These are phyloP conservation scores for Acleris holmiana DNA, from an alignment of 2,888 invertebrate genomes.

Conservation along the genomic window DNA sequence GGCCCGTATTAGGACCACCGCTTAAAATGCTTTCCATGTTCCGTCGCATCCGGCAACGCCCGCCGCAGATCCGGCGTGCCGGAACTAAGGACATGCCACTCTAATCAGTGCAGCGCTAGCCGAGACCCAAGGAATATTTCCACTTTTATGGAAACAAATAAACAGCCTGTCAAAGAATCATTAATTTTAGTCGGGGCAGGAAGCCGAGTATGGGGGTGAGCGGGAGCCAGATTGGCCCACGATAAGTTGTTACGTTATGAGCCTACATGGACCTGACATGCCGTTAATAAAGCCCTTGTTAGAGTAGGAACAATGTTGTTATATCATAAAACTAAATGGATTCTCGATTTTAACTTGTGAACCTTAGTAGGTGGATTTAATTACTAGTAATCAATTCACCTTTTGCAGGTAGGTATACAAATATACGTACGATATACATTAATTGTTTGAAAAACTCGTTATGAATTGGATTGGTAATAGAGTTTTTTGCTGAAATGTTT, in stretches of 20 bases:
- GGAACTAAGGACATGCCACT: slow-evolving; percentile 71
- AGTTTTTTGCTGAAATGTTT: too few relatives aligned
- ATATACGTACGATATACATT: too few relatives aligned
- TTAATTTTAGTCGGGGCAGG: slow-evolving; percentile 73
- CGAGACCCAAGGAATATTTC: slow-evolving; percentile 33
- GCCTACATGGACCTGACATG: slow-evolving; percentile 38
- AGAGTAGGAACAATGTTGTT: too few relatives aligned
- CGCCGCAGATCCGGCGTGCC: slow-evolving; percentile 46
- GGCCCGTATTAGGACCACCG: slow-evolving; percentile 63
- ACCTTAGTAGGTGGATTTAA: too few relatives aligned
- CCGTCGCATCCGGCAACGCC: slow-evolving; percentile 69
- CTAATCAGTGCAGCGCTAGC: slow-evolving; percentile 56
- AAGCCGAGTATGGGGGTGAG: slow-evolving; percentile 59
- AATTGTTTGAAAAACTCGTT: too few relatives aligned
- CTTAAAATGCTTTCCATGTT: slow-evolving; percentile 84
- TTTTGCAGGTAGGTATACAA: too few relatives aligned
- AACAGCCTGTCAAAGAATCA: slow-evolving; percentile 53
- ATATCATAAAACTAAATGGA: too few relatives aligned
- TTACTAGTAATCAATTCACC: too few relatives aligned
- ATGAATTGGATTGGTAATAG: too few relatives aligned
- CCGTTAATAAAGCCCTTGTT: slow-evolving; percentile 26
- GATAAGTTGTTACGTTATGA: slow-evolving; percentile 56
- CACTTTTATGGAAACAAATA: slow-evolving; percentile 44
- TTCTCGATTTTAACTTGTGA: too few relatives aligned
- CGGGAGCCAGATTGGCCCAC: slow-evolving; percentile 50